Evolutionary conservation across 2,888 invertebrate species (phyloP), one percentile per base, ranked within the genome.

Genomic region (Epinotia brunnichana): DNA sequence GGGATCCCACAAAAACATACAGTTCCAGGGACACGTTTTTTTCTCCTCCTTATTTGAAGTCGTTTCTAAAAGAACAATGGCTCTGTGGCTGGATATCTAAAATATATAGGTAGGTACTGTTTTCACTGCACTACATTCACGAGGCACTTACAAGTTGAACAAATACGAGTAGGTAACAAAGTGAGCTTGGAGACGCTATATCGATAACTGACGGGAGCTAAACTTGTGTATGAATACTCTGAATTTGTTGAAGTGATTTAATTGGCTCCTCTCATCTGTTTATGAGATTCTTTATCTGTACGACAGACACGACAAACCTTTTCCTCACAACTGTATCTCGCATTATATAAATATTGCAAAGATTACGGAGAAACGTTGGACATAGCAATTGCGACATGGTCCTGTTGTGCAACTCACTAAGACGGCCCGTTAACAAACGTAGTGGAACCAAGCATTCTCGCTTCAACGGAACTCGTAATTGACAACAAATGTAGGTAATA

Each of bases 341-440:
- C 60, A 70, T 29, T 57, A 9, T 21, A 66, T 67, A 61, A 66
- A 76, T 74, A 73, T 63, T 74, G 61, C 70, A 73, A 74, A 70
- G 70, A 66, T 72, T 70, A 75, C 74, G 75, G 76, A 69, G 78
- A 78, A 79, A 76, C 77, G 77, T 76, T 75, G 80, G 81, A 81
- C 82, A 83, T 86, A 84, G 81, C 84, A 78, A 83, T 86, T 85
- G 81, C 84, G 78, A 83, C 83, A 85, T 74, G 76, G 74, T 83
- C 83, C 82, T 82, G 84, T 84, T 83, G 84, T 79, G 82, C 83
- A 86, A 85, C 82, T 79, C 76, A 78, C 78, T 79, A 75, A 77
- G 80, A 81, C 81, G 78, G 77, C 77, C 83, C 83, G 85, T 82
- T 85, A 84, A 82, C 80, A 80, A 81, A 77, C 74, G 81, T 87